A percentile compares a stretch with the other conserved stretches of the same genome.
Evolutionary conservation across 2,888 invertebrate species (phyloP).

Genomic region (Drosophila rubida): DNA sequence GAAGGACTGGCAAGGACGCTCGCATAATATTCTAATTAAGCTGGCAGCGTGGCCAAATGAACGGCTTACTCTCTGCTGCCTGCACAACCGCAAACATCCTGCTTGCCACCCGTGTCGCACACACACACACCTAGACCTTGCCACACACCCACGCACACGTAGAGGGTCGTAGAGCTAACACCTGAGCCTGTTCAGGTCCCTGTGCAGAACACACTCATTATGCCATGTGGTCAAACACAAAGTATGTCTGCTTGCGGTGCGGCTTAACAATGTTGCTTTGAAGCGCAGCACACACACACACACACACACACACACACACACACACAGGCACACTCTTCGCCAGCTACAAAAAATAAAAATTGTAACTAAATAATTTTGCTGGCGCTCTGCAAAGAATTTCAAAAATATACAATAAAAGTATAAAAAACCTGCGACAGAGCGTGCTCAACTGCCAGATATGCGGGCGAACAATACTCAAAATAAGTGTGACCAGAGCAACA

Average conservation of each 20-base stretch:
- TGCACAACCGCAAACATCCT: constrained; percentile 69
- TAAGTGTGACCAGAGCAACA: no score
- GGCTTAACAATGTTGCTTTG: constrained; percentile 63
- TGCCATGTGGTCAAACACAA: constrained; percentile 74
- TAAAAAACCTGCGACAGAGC: not conserved
- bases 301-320: constrained; percentile 3
- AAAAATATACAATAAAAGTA: not conserved
- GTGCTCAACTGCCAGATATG: not conserved
- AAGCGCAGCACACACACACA: constrained; percentile 40
- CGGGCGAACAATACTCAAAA: not conserved
- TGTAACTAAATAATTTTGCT: constrained; percentile 22
- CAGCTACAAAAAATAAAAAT: constrained; percentile 8
- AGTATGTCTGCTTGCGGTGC: constrained; percentile 68
- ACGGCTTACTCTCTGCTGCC: constrained; percentile 55
- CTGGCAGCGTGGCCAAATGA: constrained; percentile 47
- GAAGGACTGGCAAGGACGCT: constrained; percentile 43
- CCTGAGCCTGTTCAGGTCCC: constrained; percentile 21
- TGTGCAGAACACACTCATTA: constrained; percentile 63
- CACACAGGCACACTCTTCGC: not conserved
- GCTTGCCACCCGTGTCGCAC: constrained; percentile 14
- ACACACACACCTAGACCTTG: not conserved
- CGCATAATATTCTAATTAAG: constrained; percentile 60
- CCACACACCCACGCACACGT: constrained; percentile 5
- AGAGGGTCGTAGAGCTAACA: constrained; percentile 12
- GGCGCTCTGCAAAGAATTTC: not conserved